phyloP scores from a whole-genome alignment of 37 sponge, comb jelly and placozoan species.

The Dysidea cf. avara region DNA sequence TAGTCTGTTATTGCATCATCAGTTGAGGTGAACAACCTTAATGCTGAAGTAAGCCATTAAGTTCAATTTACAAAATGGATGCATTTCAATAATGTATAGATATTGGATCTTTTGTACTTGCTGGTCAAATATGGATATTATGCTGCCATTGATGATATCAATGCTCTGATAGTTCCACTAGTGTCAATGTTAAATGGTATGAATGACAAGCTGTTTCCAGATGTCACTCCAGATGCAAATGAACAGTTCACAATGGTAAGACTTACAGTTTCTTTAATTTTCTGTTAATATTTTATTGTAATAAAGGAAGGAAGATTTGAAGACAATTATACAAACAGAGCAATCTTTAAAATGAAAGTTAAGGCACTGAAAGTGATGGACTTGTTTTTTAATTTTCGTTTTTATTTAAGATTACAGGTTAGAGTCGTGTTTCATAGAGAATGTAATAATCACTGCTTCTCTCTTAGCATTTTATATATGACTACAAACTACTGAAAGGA shows the following conservation, averaged over 20 bases:
- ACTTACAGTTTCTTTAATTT: constrained; percentile 14
- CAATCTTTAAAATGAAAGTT: constrained; percentile 47
- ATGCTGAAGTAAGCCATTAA: constrained; percentile 14
- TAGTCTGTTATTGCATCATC: not conserved
- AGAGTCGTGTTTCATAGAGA: not conserved
- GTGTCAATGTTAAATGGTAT: constrained; percentile 67
- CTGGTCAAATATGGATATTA: constrained; percentile 79
- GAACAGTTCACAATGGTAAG: too few species aligned
- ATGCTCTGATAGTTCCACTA: constrained; percentile 52
- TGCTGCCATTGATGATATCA: constrained; percentile 58
- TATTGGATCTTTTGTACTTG: constrained; percentile 39
- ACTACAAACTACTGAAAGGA: constrained; percentile 1
- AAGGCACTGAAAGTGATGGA: constrained; percentile 54
- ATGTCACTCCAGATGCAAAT: too few species aligned
- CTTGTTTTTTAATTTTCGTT: constrained; percentile 55
- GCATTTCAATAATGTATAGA: constrained; percentile 1
- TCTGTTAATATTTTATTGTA: constrained; percentile 8
- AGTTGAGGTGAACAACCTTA: constrained; percentile 4
- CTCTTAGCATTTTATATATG: constrained; percentile 15
- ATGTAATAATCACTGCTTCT: not conserved
- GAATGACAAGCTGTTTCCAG: constrained; percentile 50
- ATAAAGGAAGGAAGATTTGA: constrained; percentile 16
- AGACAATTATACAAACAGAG: constrained; percentile 37
- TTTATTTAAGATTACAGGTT: constrained; percentile 44
- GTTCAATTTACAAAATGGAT: not conserved